Evolutionary conservation across 2,888 invertebrate genomes (phyloP), one percentile per base, ranked within the genome.

Genomic region (Myopa testacea): DNA sequence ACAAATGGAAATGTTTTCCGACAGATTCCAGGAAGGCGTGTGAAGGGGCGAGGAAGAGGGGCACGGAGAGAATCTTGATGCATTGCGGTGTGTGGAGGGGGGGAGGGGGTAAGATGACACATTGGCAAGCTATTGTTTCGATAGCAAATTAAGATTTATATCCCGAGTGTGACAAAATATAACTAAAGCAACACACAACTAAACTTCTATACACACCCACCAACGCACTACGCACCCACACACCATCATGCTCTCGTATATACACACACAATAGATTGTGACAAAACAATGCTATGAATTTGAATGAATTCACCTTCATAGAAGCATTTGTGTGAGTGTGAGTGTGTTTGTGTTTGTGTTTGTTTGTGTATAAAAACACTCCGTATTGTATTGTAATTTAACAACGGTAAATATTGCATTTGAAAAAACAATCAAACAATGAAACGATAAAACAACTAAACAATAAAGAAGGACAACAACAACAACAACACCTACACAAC

Each of bases 101-200:
- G 34, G 7, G 63, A 63, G 5, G n/a, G 63, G n/a, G 63, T 26
- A 12, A 63, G 63, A 34, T 26, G 19, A 38, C 40, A 4, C 72
- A 19, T 72, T 19, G 60, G 8, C 62, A 38, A 62, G n/a, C 62
- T 79, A 68, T 78, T 75, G 79, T 79, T 78, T 63, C 76, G 67
- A 65, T 78, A 70, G 76, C 70, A 79, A 79, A 79, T 79, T 79
- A 79, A 79, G 79, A 79, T 79, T 79, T 79, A 79, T 79, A 60
- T 14, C 63, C 77, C 58, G 52, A 40, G 55, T 67, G 40, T 40
- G 68, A 68, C 67, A 75, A 38, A 55, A 75, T 38, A 67, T 55
- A 67, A 65, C 55, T 12, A 45, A 62, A 55, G 4, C 62, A 60
- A 65, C 73, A 73, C 3, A 62, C 26, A 26, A 10, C n/a, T 16